phyloP scores from a whole-genome alignment of 30 jellyfish, hydroid and myxozoan species.

The Aurelia aurita region DNA sequence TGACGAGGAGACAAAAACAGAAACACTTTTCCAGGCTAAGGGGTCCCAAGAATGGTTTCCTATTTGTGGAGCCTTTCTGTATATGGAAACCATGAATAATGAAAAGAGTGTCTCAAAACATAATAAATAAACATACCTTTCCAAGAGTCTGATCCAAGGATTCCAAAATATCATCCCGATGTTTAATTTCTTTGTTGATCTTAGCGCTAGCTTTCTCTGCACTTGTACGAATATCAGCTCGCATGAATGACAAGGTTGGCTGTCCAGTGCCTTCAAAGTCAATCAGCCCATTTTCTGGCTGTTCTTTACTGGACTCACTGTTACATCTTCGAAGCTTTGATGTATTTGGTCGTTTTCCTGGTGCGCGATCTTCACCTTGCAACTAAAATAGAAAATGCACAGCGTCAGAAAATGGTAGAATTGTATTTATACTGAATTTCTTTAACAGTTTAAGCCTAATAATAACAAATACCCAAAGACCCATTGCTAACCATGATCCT shows the following conservation, averaged over 20 bases:
- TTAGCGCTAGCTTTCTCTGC: not conserved
- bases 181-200: constrained; percentile 3
- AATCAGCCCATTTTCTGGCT: constrained; percentile 48
- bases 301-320: constrained; percentile 74
- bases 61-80: too few relatives aligned
- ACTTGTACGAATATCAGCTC: constrained; percentile 30
- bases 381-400: constrained; percentile 22
- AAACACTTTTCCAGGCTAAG: too few relatives aligned
- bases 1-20: too few relatives aligned
- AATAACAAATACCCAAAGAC: too few relatives aligned
- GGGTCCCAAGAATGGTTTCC: too few relatives aligned
- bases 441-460: too few relatives aligned
- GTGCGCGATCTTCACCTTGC: constrained; percentile 76
- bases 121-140: not conserved
- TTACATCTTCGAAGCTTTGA: constrained; percentile 65
- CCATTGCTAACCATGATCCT: too few relatives aligned
- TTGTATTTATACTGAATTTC: not conserved
- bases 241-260: constrained; percentile 64
- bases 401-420: not conserved
- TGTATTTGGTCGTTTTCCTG: constrained; percentile 70
- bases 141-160: constrained; percentile 23
- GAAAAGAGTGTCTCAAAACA: too few relatives aligned
- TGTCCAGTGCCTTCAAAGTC: constrained; percentile 37
- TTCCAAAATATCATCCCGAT: constrained; percentile 3
- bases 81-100: too few relatives aligned